Percentiles rank a stretch among this genome's conserved stretches.
These are phyloP conservation scores for Trididemnum nubilum DNA, from an alignment of 23 tunicate species.

Conservation along the genomic window DNA sequence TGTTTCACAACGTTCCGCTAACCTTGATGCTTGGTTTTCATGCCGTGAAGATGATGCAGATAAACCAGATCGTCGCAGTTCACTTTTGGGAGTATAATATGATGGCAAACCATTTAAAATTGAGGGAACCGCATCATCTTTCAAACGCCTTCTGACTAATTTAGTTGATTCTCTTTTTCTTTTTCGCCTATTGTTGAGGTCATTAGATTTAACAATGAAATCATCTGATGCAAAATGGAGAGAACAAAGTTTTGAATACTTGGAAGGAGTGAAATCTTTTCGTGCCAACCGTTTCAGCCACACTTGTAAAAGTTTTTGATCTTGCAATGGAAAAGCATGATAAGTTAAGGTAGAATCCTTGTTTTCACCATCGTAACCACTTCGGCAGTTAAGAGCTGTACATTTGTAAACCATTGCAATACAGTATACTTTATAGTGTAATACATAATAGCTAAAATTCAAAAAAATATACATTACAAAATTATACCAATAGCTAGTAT, in stretches of 20 bases:
- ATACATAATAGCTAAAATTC: no score
- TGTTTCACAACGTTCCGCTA: not conserved
- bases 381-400: no score
- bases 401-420: no score
- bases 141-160: constrained; percentile 6
- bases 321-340: not conserved
- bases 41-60: constrained; percentile 10
- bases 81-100: not conserved
- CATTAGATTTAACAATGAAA: not conserved
- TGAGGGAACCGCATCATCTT: constrained; percentile 15
- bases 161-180: constrained; percentile 26
- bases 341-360: not conserved
- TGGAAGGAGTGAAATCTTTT: not conserved
- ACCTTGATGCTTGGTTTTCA: constrained; percentile 27
- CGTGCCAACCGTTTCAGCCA: not conserved
- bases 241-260: not conserved
- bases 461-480: no score
- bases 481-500: no score
- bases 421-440: no score
- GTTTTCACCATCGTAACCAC: not conserved
- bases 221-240: constrained; percentile 10
- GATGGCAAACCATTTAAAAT: constrained; percentile 8
- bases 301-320: not conserved
- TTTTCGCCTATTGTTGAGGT: constrained; percentile 13
- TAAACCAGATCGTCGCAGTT: not conserved